Percentiles rank a stretch among this genome's conserved stretches.
Conservation (phyloP, 1,140 invertebrate species). For the Rhopalosiphum padi region DNA sequence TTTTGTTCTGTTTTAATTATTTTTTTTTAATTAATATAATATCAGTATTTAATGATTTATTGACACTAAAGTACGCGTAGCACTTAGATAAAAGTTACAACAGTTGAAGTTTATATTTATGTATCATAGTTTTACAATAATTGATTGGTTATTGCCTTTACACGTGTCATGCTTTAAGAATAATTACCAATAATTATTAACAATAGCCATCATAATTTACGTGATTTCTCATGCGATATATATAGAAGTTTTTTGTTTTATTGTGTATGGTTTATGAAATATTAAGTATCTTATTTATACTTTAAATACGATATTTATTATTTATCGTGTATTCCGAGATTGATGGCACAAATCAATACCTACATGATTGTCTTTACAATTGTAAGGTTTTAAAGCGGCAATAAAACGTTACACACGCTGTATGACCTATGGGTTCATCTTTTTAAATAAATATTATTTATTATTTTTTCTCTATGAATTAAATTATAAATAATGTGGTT, state of each 20-base stretch:
- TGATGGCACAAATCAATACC: not conserved
- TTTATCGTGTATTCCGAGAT: not conserved
- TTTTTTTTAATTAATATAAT: not conserved
- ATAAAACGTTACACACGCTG: no score
- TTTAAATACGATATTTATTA: not conserved
- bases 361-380: not conserved
- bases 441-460: conserved; percentile 16
- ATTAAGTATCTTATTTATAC: not conserved
- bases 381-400: not conserved
- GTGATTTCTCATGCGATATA: not conserved
- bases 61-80: not conserved
- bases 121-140: not conserved
- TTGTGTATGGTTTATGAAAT: not conserved
- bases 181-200: no score
- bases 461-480: not conserved
- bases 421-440: not conserved
- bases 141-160: not conserved
- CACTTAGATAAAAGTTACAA: no score
- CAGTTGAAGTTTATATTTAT: no score
- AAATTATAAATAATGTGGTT: not conserved
- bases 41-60: not conserved
- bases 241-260: not conserved
- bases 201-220: not conserved
- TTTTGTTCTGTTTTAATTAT: not conserved
- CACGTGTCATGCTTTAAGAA: not conserved